Percentiles rank a stretch among this genome's conserved stretches.
phyloP scores from a whole-genome alignment of 2,888 invertebrate species.

The Notocelia uddmanniana region DNA sequence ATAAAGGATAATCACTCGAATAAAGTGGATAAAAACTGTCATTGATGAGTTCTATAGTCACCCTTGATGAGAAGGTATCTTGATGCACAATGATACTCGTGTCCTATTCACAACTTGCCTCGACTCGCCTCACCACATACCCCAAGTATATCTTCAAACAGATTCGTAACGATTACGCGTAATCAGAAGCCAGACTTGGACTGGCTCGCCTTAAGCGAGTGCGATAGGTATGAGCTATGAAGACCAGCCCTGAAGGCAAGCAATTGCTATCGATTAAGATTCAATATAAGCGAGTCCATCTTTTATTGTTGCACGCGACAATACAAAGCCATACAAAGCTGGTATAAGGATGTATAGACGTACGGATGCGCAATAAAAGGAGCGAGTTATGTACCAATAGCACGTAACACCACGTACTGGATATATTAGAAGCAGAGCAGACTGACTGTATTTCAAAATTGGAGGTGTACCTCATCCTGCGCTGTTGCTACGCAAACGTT shows the following conservation, averaged over 20 bases:
- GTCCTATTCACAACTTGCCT: neutral
- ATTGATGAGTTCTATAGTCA: slow-evolving; percentile 12
- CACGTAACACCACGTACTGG: slow-evolving; percentile 72
- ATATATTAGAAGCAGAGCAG: neutral
- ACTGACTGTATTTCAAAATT: no score
- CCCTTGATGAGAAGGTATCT: neutral
- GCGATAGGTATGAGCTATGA: neutral
- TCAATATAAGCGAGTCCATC: slow-evolving; percentile 44
- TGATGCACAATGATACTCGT: slow-evolving; percentile 21
- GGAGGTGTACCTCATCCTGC: no score
- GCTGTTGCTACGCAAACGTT: no score
- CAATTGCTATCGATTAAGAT: slow-evolving; percentile 45
- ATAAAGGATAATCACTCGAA: neutral
- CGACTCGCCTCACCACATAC: neutral
- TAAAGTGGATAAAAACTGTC: neutral
- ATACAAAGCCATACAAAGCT: slow-evolving; percentile 33
- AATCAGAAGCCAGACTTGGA: neutral
- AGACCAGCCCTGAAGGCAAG: slow-evolving; percentile 37
- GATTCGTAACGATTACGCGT: neutral
- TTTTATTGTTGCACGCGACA: slow-evolving; percentile 43
- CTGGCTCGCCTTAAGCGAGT: neutral
- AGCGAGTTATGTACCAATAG: slow-evolving; percentile 50
- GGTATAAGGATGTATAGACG: slow-evolving; percentile 27
- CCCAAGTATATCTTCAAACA: neutral
- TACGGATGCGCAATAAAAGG: slow-evolving; percentile 41